Evolutionary conservation across 2,888 invertebrate species (phyloP).

Genomic region (Stegophylla sp.): DNA sequence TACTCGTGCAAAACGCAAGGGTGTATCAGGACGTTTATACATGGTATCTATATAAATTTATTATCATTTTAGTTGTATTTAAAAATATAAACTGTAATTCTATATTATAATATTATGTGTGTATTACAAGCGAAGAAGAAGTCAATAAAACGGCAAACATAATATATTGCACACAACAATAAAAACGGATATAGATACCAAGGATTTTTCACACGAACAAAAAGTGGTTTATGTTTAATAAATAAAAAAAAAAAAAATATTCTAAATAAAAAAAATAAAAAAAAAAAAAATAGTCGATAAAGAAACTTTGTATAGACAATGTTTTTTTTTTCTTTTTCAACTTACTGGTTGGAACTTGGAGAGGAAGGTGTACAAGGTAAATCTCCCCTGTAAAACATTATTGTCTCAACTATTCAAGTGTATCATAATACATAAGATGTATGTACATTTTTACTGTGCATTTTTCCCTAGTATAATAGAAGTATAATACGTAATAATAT

Average conservation of each 20-base stretch:
- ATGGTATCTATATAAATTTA: not conserved
- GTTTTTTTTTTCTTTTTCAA: slow-evolving; percentile 45
- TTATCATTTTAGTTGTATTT: not conserved
- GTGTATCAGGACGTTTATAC: not conserved
- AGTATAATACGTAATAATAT: not conserved
- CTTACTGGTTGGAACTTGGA: slow-evolving; percentile 58
- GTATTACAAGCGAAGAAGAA: slow-evolving; percentile 30
- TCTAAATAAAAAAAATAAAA: slow-evolving; percentile 4
- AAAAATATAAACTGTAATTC: not conserved
- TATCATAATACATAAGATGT: slow-evolving; percentile 35
- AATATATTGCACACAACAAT: slow-evolving; percentile 17
- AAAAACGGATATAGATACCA: not conserved
- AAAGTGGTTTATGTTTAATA: slow-evolving; percentile 1
- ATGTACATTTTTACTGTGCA: slow-evolving; percentile 2
- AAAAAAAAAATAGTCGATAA: not conserved
- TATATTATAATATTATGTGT: slow-evolving; percentile 8
- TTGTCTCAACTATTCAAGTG: slow-evolving; percentile 48
- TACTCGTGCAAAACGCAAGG: slow-evolving; percentile 18
- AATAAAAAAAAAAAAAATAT: slow-evolving; percentile 1
- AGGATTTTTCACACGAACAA: slow-evolving; percentile 40
- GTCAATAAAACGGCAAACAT: slow-evolving; percentile 33
- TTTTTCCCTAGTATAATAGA: slow-evolving; percentile 6
- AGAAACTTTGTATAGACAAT: slow-evolving; percentile 32
- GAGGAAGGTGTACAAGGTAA: slow-evolving; percentile 58
- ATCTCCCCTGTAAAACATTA: slow-evolving; percentile 59